Evolutionary conservation across 2,797 vertebrate species (phyloP).

Genomic region (Pseudotriccus pelzelni): DNA sequence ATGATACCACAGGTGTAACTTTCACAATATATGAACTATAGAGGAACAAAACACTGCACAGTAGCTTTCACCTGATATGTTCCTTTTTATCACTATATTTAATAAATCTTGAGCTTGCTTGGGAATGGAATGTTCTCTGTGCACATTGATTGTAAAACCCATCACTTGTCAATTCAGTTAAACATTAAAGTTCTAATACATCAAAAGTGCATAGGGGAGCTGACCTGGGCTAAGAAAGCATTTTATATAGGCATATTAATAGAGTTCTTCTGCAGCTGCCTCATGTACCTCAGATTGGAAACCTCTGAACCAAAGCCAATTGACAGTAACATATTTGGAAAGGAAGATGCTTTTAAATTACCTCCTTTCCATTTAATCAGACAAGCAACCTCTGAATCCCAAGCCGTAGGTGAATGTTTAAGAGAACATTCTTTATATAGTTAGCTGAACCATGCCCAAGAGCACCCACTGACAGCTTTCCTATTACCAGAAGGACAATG

Average conservation of each 20-base stretch:
- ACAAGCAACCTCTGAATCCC: constrained; percentile 68
- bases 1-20: not conserved
- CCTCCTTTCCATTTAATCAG: constrained; percentile 70
- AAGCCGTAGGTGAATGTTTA: constrained; percentile 67
- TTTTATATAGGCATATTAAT: constrained; percentile 65
- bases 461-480: constrained; percentile 70
- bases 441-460: constrained; percentile 66
- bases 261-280: constrained; percentile 48
- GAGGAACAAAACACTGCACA: not conserved
- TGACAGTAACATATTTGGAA: constrained; percentile 68
- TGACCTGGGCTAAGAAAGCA: constrained; percentile 63
- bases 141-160: constrained; percentile 52
- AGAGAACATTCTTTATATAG: constrained; percentile 63
- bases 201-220: constrained; percentile 59
- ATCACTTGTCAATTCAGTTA: constrained; percentile 54
- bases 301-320: constrained; percentile 66
- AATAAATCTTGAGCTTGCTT: constrained; percentile 43
- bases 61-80: not conserved
- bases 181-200: constrained; percentile 57
- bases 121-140: constrained; percentile 19
- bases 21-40: not conserved
- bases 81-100: constrained; percentile 22
- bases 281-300: constrained; percentile 62
- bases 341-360: constrained; percentile 68
- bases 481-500: constrained; percentile 73